Evolutionary conservation across 2,888 invertebrate species (phyloP), one percentile per base, ranked within the genome.

Genomic region (Drosophila siamana): DNA sequence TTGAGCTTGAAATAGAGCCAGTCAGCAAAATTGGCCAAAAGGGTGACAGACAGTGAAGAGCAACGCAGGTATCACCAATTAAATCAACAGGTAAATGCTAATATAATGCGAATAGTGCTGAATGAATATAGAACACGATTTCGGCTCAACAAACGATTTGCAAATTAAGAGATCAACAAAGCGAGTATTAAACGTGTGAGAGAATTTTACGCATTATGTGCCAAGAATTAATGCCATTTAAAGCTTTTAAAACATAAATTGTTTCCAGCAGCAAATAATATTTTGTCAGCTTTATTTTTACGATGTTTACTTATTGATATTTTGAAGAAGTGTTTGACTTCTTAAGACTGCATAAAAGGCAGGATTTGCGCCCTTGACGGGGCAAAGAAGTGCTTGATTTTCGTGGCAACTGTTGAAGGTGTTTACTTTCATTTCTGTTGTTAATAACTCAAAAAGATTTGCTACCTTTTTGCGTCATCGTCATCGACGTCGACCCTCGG

Each of bases 1-100:
- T 83, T 84, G 84, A 71, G 86, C 86, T 81, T 74, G 69, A 86
- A 83, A 83, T 74, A 68, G 81, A 73, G 78, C 44, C 56, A 73
- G 59, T 69, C 78, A 73, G 59, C 78, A 4, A 66, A 77, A 77
- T 69, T 77, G 73, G 52, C 61, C 44, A 36, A 40, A 24, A 9
- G 22, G 4, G 16, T 8, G n/a, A 8, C 8, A 36, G 47, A 16
- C 33, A 7, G 15, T 15, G 9, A 5, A 9, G 22, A 60, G 22
- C 26, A 46, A 38, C 40, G 46, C 26, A 24, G 38, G 7, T 16
- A 24, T 11, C 6, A 43, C 44, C 36, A 36, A 15, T 48, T 24
- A 16, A 19, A 19, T 43, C 61, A 72, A 73, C 71, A 73, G 61
- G 74, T 60, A 16, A 51, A 15, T 6, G 1, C 9, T 0, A 7